A percentile compares a stretch with the other conserved stretches of the same genome.
Evolutionary conservation across 1,140 invertebrate species (phyloP).

Genomic region (Drosophila jambulina): DNA sequence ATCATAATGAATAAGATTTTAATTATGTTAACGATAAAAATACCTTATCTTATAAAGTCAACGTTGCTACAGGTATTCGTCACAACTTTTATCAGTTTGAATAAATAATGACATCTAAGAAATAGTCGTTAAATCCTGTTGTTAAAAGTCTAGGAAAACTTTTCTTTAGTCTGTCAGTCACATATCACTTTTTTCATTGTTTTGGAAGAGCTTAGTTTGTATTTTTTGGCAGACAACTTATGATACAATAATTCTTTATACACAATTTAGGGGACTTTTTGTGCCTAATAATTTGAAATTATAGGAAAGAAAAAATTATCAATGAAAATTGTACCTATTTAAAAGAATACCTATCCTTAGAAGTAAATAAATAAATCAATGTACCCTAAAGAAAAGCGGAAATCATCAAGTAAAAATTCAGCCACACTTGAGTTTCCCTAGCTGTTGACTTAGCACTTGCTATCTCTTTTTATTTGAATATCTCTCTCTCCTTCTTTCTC

Average conservation of each 20-base stretch:
- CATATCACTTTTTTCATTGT: conserved; percentile 4
- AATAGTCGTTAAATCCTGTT: not conserved
- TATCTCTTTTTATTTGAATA: conserved; percentile 12
- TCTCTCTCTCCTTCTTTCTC: not conserved
- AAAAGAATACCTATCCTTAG: not conserved
- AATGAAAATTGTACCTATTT: not conserved
- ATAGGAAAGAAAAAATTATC: not conserved
- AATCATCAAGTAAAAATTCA: conserved; percentile 1
- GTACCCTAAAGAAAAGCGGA: conserved; percentile 2
- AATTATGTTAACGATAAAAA: not conserved
- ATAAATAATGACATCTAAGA: not conserved
- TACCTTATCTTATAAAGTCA: not conserved
- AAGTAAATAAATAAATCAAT: not conserved
- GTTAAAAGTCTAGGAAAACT: not conserved
- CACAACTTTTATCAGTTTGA: conserved; percentile 5
- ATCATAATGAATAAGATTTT: not conserved
- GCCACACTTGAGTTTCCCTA: conserved; percentile 22
- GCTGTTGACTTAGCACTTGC: conserved; percentile 25
- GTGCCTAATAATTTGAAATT: not conserved
- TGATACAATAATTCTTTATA: conserved; percentile 3
- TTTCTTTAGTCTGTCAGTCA: not conserved
- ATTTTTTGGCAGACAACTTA: not conserved
- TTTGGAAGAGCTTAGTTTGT: conserved; percentile 1
- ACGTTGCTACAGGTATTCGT: not conserved
- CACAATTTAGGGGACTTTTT: conserved; percentile 1